These are phyloP conservation scores for Euschistus heros DNA, from an alignment of 1,140 invertebrate genomes.

Conservation along the genomic window DNA sequence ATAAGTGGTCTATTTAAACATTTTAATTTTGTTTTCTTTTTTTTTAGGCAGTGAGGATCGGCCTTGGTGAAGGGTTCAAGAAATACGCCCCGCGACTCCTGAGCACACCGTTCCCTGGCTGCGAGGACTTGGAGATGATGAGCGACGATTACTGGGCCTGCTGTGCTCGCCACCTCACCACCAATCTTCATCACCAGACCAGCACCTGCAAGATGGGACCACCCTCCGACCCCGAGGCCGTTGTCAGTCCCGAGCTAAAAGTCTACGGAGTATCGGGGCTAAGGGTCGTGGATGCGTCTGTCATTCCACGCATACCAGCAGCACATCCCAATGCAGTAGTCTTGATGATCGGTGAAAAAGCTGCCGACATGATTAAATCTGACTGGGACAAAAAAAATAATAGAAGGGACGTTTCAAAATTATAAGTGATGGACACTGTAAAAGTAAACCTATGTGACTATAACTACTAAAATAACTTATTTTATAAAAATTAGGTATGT, in stretches of 20 bases:
- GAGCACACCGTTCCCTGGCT: constrained; percentile 28
- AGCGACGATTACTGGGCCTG: constrained; percentile 39
- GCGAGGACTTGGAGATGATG: constrained; percentile 28
- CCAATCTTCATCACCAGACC: constrained; percentile 32
- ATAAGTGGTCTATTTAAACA: too few relatives aligned
- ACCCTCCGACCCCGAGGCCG: constrained; percentile 27
- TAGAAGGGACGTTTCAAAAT: not conserved
- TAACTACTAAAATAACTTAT: too few relatives aligned
- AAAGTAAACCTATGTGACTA: too few relatives aligned
- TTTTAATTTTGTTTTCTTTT: not conserved
- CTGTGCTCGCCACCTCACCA: constrained; percentile 28
- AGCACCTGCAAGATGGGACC: constrained; percentile 40
- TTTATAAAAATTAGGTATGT: too few relatives aligned
- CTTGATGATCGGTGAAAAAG: constrained; percentile 37
- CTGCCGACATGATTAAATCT: constrained; percentile 30
- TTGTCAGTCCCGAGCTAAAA: constrained; percentile 31
- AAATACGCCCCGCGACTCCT: constrained; percentile 33
- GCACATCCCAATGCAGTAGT: constrained; percentile 35
- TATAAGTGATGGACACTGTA: too few relatives aligned
- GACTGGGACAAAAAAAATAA: not conserved
- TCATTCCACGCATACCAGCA: constrained; percentile 37
- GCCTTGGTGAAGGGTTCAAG: constrained; percentile 47
- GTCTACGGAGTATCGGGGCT: constrained; percentile 33
- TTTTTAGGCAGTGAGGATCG: constrained; percentile 43
- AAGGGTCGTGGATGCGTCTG: constrained; percentile 37